These are phyloP conservation scores for Pelobates fuscus DNA, from an alignment of 2,113 vertebrate species.

Conservation along the genomic window DNA sequence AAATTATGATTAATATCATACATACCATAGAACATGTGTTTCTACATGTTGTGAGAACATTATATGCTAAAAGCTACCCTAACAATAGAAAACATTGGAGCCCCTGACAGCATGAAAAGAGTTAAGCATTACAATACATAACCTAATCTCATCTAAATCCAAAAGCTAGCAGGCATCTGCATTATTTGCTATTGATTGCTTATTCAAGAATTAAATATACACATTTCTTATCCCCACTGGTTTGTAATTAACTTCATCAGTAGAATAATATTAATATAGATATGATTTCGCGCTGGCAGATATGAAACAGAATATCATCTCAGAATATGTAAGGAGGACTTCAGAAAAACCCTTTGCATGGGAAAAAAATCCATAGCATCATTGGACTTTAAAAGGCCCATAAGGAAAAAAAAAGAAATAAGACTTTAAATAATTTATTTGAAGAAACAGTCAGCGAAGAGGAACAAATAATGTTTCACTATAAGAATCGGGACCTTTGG, in stretches of 20 bases:
- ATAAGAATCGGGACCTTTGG: slow-evolving; percentile 87
- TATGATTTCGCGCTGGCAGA: slow-evolving; percentile 17
- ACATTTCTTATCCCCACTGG: slow-evolving; percentile 41
- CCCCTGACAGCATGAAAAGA: background rate
- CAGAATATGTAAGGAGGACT: slow-evolving; percentile 25
- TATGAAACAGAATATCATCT: slow-evolving; percentile 11
- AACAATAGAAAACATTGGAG: too few species aligned
- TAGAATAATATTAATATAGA: slow-evolving; percentile 47
- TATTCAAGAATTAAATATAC: slow-evolving; percentile 41
- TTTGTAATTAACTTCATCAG: slow-evolving; percentile 48
- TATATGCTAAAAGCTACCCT: too few species aligned
- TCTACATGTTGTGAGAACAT: too few species aligned
- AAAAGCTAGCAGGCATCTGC: slow-evolving; percentile 29
- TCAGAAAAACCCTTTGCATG: background rate
- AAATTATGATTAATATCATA: too few species aligned
- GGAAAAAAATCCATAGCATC: slow-evolving; percentile 53
- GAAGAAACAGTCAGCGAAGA: slow-evolving; percentile 96
- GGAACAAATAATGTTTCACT: slow-evolving; percentile 99
- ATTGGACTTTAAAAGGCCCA: slow-evolving; percentile 87
- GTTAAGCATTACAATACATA: slow-evolving; percentile 32
- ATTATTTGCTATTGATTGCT: slow-evolving; percentile 37
- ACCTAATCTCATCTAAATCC: slow-evolving; percentile 37
- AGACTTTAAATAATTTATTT: slow-evolving; percentile 99
- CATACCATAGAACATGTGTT: too few species aligned
- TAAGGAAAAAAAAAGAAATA: slow-evolving; percentile 83